Evolutionary conservation across 2,113 vertebrate species (phyloP).

Genomic region (Oophaga pumilio): DNA sequence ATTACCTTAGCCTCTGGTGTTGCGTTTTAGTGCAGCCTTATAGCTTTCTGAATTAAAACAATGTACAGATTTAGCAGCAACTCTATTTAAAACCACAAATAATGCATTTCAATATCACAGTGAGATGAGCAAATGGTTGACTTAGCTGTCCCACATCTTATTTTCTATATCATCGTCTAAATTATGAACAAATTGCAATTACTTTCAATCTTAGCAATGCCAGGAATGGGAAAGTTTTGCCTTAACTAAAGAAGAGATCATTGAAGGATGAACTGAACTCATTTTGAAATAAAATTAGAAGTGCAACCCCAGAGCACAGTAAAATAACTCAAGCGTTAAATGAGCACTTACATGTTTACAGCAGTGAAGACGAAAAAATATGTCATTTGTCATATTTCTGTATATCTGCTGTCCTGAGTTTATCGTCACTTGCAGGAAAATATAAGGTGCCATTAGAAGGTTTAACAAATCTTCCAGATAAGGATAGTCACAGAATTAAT

Average conservation of each 20-base stretch:
- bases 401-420: slow-evolving; percentile 62
- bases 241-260: slow-evolving; percentile 64
- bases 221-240: slow-evolving; percentile 32
- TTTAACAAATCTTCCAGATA: slow-evolving; percentile 21
- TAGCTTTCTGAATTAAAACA: too few relatives aligned
- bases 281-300: slow-evolving; percentile 76
- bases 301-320: slow-evolving; percentile 69
- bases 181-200: slow-evolving; percentile 28
- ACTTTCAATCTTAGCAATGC: neutral
- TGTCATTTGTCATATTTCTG: slow-evolving; percentile 64
- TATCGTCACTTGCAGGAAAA: slow-evolving; percentile 33
- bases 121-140: neutral
- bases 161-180: neutral
- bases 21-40: too few relatives aligned
- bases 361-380: slow-evolving; percentile 70
- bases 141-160: neutral
- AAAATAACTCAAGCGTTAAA: slow-evolving; percentile 79
- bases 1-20: too few relatives aligned
- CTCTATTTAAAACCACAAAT: neutral
- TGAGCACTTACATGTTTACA: slow-evolving; percentile 80
- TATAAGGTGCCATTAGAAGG: slow-evolving; percentile 8
- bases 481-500: neutral
- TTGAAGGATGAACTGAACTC: slow-evolving; percentile 73
- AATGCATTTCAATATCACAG: neutral
- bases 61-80: too few relatives aligned